A percentile compares a stretch with the other conserved stretches of the same genome.
These are phyloP conservation scores for Carassius auratus DNA, from an alignment of 2,113 vertebrate species.

Conservation along the genomic window DNA sequence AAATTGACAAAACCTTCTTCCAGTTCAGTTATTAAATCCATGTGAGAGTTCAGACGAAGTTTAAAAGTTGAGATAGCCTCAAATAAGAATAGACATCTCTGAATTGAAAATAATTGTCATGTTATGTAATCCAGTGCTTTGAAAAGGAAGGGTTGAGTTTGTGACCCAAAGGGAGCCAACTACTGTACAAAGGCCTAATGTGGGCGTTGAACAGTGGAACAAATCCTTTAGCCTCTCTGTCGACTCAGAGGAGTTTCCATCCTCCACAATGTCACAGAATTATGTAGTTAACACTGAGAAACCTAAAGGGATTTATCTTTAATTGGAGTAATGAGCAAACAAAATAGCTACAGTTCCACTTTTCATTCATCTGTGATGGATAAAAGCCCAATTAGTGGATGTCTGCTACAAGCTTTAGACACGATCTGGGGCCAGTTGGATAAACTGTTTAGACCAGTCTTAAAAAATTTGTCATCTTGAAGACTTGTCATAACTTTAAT, in stretches of 20 bases:
- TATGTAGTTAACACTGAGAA: slow-evolving; percentile 17
- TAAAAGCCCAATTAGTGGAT: neutral
- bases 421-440: neutral
- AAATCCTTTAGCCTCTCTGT: slow-evolving; percentile 18
- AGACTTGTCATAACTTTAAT: too few relatives aligned
- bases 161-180: slow-evolving; percentile 22
- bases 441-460: too few relatives aligned
- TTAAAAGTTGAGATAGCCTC: neutral
- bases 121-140: slow-evolving; percentile 26
- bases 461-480: too few relatives aligned
- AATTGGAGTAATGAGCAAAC: slow-evolving; percentile 23
- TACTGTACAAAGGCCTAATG: neutral
- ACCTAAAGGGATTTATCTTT: slow-evolving; percentile 27
- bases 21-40: neutral
- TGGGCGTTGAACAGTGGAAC: slow-evolving; percentile 11
- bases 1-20: neutral
- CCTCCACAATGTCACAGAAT: slow-evolving; percentile 29
- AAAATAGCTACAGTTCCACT: slow-evolving; percentile 7
- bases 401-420: neutral
- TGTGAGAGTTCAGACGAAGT: neutral
- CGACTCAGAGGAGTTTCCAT: slow-evolving; percentile 20
- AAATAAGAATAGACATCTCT: neutral
- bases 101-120: slow-evolving; percentile 19
- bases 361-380: neutral
- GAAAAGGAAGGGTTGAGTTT: slow-evolving; percentile 11